Evolutionary conservation across 1,140 invertebrate species (phyloP), one percentile per base, ranked within the genome.

Genomic region (Hetaerina americana): DNA sequence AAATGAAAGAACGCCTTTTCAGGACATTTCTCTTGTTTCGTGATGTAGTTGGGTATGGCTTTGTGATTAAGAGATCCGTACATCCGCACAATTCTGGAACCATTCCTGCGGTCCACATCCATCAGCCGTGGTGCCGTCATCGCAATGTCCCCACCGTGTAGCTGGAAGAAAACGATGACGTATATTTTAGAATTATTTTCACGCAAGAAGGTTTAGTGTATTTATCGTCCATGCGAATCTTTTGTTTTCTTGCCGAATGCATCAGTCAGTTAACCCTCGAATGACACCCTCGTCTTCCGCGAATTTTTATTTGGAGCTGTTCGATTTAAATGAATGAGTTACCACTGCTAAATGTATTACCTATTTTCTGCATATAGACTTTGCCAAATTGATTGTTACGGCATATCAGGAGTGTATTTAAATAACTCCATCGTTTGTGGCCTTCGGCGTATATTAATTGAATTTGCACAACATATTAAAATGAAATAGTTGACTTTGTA

Each of bases 31-130:
- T n/a, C n/a, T n/a, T n/a, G n/a, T n/a, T n/a, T n/a, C n/a, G n/a
- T n/a, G n/a, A n/a, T n/a, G n/a, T n/a, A n/a, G n/a, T n/a, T n/a
- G n/a, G n/a, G n/a, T n/a, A n/a, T n/a, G n/a, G n/a, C n/a, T n/a
- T n/a, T n/a, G n/a, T n/a, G n/a, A n/a, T n/a, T n/a, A n/a, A n/a
- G n/a, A n/a, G n/a, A 57, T 57, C 3, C 10, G 40, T 5, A 84
- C 77, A 76, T 84, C 83, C 2, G 82, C 80, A 73, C 82, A 84
- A 66, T 80, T 80, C 22, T 82, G 74, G 71, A 82, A 84, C 18
- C 78, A 77, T 74, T 84, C 83, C 68, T 81, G 80, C 3, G 79
- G 76, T n/a, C 80, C 80, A 66, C 79, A 81, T 0, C 80, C 80
- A 8, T 78, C 68, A 74, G 73, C 76, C 8, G 73, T 72, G 0